phyloP scores from a whole-genome alignment of 2,797 vertebrate genomes.

The Bufotes viridis region DNA sequence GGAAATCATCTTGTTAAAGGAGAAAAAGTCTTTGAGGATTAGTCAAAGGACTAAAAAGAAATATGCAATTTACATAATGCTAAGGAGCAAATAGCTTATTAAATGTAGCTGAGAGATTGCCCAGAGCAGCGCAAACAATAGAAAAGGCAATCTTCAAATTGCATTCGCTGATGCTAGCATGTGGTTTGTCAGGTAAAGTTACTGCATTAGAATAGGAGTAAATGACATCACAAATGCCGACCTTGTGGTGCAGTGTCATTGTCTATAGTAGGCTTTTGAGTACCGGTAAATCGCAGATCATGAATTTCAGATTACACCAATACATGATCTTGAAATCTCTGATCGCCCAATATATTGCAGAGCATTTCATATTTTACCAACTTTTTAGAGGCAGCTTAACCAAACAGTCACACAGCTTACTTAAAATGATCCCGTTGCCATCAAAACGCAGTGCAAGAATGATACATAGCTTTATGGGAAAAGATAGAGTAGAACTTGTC shows the following conservation, averaged over 20 bases:
- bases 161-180: background rate
- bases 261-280: background rate
- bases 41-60: slow-evolving; percentile 71
- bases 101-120: slow-evolving; percentile 69
- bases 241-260: background rate
- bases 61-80: slow-evolving; percentile 71
- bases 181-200: slow-evolving; percentile 26
- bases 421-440: too few relatives aligned
- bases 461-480: too few relatives aligned
- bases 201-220: background rate
- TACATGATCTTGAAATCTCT: background rate
- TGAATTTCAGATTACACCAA: background rate
- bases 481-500: too few relatives aligned
- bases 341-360: too few relatives aligned
- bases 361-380: background rate
- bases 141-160: slow-evolving; percentile 49
- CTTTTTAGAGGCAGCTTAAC: too few relatives aligned
- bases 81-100: slow-evolving; percentile 73
- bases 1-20: slow-evolving; percentile 50
- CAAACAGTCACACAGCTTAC: too few relatives aligned
- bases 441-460: too few relatives aligned
- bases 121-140: slow-evolving; percentile 55
- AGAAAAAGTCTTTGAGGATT: slow-evolving; percentile 55
- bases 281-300: background rate
- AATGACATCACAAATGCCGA: background rate